Base-by-base conservation (phyloP, 1,140 invertebrate species). In the Ladona fulva region DNA sequence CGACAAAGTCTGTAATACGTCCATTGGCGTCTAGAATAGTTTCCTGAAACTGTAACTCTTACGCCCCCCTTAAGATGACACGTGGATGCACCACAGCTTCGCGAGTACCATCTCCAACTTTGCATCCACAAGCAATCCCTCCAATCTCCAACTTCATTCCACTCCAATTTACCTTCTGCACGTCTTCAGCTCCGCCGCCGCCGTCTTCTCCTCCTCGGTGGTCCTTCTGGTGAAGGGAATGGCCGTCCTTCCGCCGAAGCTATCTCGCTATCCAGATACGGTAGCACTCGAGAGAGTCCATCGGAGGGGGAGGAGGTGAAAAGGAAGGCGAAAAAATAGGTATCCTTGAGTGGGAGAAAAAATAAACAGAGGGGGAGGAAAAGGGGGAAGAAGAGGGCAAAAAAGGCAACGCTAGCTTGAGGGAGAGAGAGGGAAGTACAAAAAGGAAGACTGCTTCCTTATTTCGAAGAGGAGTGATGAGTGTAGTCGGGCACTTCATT, bases 381-480 rank as follows among this genome's bases (percentile, higher is more conserved):
- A 52, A 19, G 44, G 44, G 19, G 44, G 19, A 19, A 11, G 52
- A 22, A 66, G 52, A 66, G 3, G 52, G 52, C 52, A 66, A 66
- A 66, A 66, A 66, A 66, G 52, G 52, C 5, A 66, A 66, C 52
- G 52, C 10, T 52, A 11, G 44, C 19, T 52, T 52, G 44, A 52
- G 19, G 44, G 44, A 52, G 44, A 52, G 19, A 52, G 44, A 52
- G 44, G 44, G 44, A 10, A 12, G 52, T 5, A 12, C 3, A 66
- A 22, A 66, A 66, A 66, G 52, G 52, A 22, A 66, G 52, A 22
- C 52, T 66, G 52, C 52, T 66, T 66, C 52, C 52, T 66, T 66
- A 66, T 66, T 66, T 66, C n/a, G 52, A 66, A 66, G 52, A 16
- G 52, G 52, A 66, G 52, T 66, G 44, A 52, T 52, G 44, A 52